These are phyloP conservation scores for Agrochola lychnidis DNA, from an alignment of 2,888 invertebrate species.

Conservation along the genomic window DNA sequence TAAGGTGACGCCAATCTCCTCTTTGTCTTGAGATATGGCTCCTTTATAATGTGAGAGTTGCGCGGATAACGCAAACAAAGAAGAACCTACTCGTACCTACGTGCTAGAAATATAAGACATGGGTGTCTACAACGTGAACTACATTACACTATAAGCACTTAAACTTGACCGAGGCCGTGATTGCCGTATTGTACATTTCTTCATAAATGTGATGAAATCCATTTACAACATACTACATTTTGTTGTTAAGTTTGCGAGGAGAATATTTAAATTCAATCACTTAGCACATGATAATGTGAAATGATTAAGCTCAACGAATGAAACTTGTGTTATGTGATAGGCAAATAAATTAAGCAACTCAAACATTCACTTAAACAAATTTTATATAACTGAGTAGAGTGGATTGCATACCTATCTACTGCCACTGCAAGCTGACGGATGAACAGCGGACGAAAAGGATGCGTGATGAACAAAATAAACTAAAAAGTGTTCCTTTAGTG, in stretches of 20 bases:
- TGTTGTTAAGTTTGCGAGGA: slow-evolving; percentile 4
- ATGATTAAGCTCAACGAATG: slow-evolving; percentile 56
- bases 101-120: slow-evolving; percentile 31
- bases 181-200: slow-evolving; percentile 50
- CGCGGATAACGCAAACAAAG: background rate
- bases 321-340: slow-evolving; percentile 64
- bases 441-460: slow-evolving; percentile 8
- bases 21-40: slow-evolving; percentile 27
- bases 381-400: slow-evolving; percentile 63
- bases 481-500: background rate
- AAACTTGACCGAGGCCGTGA: slow-evolving; percentile 66
- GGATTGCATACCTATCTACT: slow-evolving; percentile 39
- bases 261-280: slow-evolving; percentile 30
- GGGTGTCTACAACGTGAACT: slow-evolving; percentile 26
- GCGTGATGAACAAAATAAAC: slow-evolving; percentile 3
- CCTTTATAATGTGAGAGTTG: slow-evolving; percentile 20
- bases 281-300: slow-evolving; percentile 41
- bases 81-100: slow-evolving; percentile 5
- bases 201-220: slow-evolving; percentile 48
- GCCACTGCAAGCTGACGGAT: slow-evolving; percentile 33
- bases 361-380: slow-evolving; percentile 62
- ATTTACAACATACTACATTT: slow-evolving; percentile 38
- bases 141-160: slow-evolving; percentile 25
- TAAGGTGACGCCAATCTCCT: slow-evolving; percentile 45
- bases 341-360: slow-evolving; percentile 67